Base-by-base conservation (phyloP, 2,888 invertebrate species). In the Hololepta plana region DNA sequence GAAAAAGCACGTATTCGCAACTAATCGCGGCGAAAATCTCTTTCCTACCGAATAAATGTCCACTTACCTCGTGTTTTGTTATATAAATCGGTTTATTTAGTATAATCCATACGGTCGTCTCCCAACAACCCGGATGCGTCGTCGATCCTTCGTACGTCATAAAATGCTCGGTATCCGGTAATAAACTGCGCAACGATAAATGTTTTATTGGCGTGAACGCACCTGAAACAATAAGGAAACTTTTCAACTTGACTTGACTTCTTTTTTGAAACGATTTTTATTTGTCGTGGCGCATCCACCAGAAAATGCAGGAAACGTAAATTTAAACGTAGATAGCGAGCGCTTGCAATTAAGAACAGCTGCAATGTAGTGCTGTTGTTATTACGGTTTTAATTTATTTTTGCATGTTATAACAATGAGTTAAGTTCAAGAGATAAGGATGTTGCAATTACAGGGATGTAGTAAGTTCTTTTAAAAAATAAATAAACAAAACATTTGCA, bases 71-170 rank as follows among this genome's bases (percentile, higher is more conserved):
- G 55, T 87, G 82, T 49, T 79, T 79, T 39, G 90, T 87, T 51
- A 96, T 85, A 65, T 91, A 93, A 51, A 95, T 85, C 35, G 95
- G 95, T 56, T 88, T 91, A 62, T 96, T 96, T 56, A 91, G 73
- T 45, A 98, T 84, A 47, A 96, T 75, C 96, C 96, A 98, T 32
- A 93, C 88, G 19, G 93, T 88, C n/a, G 95, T 95, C 59, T 98
- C 96, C 80, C 93, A 88, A 58, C 96, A 98, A 25, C 93, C 88
- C 5, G 96, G 96, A 58, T 88, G 88, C 29, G 96, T 95, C 40
- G 91, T 81, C 38, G 93, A 93, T 12, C 95, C 95, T 51, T 95
- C 93, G 55, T 95, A 98, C 15, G 96, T 96, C 62, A 98, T 82
- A 60, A 90, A 98, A 51, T 85, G 80, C 43, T 79, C 74, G 22